phyloP scores from a whole-genome alignment of 1,140 invertebrate genomes.

The Andricus grossulariae region DNA sequence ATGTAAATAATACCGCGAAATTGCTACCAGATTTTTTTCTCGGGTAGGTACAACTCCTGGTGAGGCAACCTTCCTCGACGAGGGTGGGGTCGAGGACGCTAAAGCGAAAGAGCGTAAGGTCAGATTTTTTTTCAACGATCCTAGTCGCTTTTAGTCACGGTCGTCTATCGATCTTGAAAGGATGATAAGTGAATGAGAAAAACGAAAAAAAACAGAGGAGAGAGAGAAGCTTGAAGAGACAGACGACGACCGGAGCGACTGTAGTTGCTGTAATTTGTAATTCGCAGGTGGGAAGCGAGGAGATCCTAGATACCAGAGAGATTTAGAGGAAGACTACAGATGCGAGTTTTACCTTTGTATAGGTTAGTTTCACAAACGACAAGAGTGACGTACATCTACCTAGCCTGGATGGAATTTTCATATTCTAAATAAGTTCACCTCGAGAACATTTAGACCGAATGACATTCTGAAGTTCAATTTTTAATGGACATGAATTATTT shows the following conservation, averaged over 20 bases:
- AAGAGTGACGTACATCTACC: neutral
- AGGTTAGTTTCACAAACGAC: conserved; percentile 1
- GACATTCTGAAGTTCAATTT: too few species aligned
- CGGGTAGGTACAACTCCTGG: conserved; percentile 14
- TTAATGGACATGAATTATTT: too few species aligned
- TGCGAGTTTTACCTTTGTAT: conserved; percentile 27
- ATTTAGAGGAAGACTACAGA: conserved; percentile 61
- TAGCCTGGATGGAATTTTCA: neutral
- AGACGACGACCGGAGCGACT: conserved; percentile 59
- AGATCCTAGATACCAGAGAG: conserved; percentile 70
- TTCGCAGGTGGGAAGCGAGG: conserved; percentile 70
- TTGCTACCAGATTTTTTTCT: conserved; percentile 60
- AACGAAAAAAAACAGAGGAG: neutral
- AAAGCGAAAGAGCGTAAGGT: conserved; percentile 31
- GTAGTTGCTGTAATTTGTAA: conserved; percentile 71
- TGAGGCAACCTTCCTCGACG: neutral
- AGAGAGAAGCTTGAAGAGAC: conserved; percentile 49
- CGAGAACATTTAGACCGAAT: neutral
- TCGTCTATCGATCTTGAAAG: conserved; percentile 42
- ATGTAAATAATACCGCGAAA: conserved; percentile 68
- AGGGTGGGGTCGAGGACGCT: conserved; percentile 25
- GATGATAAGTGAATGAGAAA: conserved; percentile 14
- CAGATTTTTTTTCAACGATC: conserved; percentile 12
- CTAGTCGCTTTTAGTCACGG: conserved; percentile 44
- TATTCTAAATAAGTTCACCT: neutral